Evolutionary conservation across 2,888 invertebrate genomes (phyloP).

Genomic region (Brenthis hecate): DNA sequence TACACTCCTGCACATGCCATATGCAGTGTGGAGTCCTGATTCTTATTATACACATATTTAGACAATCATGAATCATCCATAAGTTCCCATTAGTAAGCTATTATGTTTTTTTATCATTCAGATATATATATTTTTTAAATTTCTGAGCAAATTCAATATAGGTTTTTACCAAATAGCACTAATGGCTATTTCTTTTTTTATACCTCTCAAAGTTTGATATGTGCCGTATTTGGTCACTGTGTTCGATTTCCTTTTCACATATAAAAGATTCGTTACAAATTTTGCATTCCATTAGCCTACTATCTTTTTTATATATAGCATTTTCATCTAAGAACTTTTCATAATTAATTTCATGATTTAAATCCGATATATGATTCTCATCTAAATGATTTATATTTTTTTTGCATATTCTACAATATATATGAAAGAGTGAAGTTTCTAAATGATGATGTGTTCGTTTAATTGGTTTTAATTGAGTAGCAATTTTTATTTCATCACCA

Average conservation of each 20-base stretch:
- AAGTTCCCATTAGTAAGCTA: too few relatives aligned
- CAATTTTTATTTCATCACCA: not conserved
- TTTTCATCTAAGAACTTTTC: slow-evolving; percentile 9
- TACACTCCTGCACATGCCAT: too few relatives aligned
- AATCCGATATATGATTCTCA: not conserved
- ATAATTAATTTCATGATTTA: slow-evolving; percentile 13
- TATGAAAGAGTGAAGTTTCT: not conserved
- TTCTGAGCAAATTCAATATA: not conserved
- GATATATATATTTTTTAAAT: not conserved
- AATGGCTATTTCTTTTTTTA: slow-evolving; percentile 1
- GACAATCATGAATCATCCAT: too few relatives aligned
- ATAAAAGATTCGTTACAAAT: not conserved
- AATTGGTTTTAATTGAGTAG: not conserved
- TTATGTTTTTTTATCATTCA: not conserved
- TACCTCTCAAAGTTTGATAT: slow-evolving; percentile 12
- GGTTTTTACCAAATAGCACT: not conserved
- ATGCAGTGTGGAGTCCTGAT: too few relatives aligned
- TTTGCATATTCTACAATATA: slow-evolving; percentile 8
- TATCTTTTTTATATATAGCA: not conserved
- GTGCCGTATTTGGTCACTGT: slow-evolving; percentile 6
- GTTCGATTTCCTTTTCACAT: slow-evolving; percentile 2
- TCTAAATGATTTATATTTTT: not conserved
- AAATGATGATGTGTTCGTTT: slow-evolving; percentile 1
- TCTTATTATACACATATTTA: too few relatives aligned
- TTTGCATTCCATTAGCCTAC: slow-evolving; percentile 9